Conservation (phyloP, 2,797 vertebrate genomes). For the Enteromius viviparus region DNA sequence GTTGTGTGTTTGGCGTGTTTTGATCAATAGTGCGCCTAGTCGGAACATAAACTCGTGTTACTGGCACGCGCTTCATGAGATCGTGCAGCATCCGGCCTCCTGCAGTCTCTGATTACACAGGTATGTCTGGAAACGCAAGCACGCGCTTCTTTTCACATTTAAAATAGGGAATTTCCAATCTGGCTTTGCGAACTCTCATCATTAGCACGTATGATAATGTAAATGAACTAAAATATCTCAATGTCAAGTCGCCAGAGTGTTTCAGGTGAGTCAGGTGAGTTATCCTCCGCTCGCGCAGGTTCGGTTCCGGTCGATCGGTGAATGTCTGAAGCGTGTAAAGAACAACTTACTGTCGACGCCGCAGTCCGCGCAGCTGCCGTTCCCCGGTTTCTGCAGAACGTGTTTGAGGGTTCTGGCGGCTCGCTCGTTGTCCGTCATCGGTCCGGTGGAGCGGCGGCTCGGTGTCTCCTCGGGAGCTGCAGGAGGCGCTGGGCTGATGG, state of each 20-base stretch:
- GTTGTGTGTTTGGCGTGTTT: too few species aligned
- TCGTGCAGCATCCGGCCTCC: too few species aligned
- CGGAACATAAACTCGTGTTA: neutral
- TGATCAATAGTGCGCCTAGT: neutral
- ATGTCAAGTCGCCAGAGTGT: neutral
- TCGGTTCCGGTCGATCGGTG: neutral
- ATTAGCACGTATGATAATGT: neutral
- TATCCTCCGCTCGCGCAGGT: neutral
- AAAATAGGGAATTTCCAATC: neutral
- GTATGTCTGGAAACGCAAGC: neutral
- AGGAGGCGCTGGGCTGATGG: slow-evolving; percentile 38
- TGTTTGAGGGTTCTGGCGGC: slow-evolving; percentile 68
- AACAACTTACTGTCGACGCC: slow-evolving; percentile 72
- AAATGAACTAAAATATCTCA: too few species aligned
- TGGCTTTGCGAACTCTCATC: too few species aligned
- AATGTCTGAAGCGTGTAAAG: neutral
- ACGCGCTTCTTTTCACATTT: neutral
- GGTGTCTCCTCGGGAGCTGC: neutral
- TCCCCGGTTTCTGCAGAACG: slow-evolving; percentile 71
- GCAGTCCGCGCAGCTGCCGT: slow-evolving; percentile 78
- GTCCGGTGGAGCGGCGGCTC: neutral
- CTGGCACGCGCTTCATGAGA: neutral
- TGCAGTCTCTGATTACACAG: neutral
- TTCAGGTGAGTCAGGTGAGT: slow-evolving; percentile 9
- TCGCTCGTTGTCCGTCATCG: slow-evolving; percentile 74